phyloP scores from a whole-genome alignment of 1,140 invertebrate species.

The Mylabris phalerata region DNA sequence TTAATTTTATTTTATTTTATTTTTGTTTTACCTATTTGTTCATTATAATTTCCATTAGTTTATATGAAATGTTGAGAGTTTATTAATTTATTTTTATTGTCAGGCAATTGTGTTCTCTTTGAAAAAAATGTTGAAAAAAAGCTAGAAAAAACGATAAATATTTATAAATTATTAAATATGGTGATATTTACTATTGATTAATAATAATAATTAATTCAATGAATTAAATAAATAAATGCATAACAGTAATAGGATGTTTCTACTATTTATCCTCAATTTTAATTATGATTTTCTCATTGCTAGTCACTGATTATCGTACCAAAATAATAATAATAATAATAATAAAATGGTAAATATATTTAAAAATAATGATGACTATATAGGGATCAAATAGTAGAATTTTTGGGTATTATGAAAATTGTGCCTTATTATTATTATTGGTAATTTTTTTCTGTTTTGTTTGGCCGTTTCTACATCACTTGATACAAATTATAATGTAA shows the following conservation, averaged over 20 bases:
- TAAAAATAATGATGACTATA: not conserved
- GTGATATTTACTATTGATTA: conserved; percentile 13
- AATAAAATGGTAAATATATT: too few relatives aligned
- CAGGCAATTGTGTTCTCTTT: too few relatives aligned
- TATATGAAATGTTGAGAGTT: too few relatives aligned
- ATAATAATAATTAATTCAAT: conserved; percentile 8
- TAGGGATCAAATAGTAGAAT: conserved; percentile 10
- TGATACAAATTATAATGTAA: too few relatives aligned
- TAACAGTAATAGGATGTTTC: not conserved
- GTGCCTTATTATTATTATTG: not conserved
- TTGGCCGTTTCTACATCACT: too few relatives aligned
- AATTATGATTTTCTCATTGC: not conserved
- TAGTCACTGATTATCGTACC: not conserved
- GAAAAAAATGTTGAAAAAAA: too few relatives aligned
- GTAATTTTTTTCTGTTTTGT: too few relatives aligned
- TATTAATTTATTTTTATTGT: too few relatives aligned
- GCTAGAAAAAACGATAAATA: too few relatives aligned
- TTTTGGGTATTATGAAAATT: conserved; percentile 8
- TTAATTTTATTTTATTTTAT: conserved; percentile 8
- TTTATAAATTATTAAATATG: conserved; percentile 4
- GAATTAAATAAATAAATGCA: not conserved
- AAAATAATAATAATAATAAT: not conserved
- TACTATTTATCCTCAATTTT: conserved; percentile 3
- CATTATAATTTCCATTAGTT: too few relatives aligned
- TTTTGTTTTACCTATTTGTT: too few relatives aligned